Evolutionary conservation across 2,797 vertebrate species (phyloP).

Genomic region (Rhinophrynus dorsalis): DNA sequence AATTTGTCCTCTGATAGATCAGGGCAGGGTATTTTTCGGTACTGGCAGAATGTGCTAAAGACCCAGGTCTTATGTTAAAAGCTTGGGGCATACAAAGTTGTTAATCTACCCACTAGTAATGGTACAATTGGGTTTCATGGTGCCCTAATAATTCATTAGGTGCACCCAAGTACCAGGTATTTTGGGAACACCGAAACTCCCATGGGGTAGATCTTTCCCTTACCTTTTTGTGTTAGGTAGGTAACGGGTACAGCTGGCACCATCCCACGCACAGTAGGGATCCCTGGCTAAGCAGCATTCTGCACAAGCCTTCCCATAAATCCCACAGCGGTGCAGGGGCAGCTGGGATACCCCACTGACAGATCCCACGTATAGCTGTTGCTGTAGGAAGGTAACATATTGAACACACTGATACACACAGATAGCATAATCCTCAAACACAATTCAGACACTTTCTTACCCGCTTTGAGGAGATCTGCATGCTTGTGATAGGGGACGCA

Average conservation of each 20-base stretch:
- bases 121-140: too few relatives aligned
- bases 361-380: conserved; percentile 90
- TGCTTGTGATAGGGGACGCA: conserved; percentile 82
- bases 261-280: conserved; percentile 93
- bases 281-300: conserved; percentile 93
- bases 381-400: conserved; percentile 65
- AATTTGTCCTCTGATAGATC: too few relatives aligned
- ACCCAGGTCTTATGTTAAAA: too few relatives aligned
- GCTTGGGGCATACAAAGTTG: too few relatives aligned
- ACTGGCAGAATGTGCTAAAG: too few relatives aligned
- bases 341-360: conserved; percentile 82
- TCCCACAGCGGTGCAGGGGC: conserved; percentile 83
- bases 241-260: conserved; percentile 84
- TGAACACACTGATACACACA: not conserved
- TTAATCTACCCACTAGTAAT: too few relatives aligned
- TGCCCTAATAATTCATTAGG: too few relatives aligned
- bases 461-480: conserved; percentile 95
- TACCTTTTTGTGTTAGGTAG: conserved; percentile 90
- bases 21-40: too few relatives aligned
- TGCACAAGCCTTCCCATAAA: conserved; percentile 87
- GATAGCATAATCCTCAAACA: not conserved
- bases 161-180: too few relatives aligned
- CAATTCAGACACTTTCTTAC: conserved; percentile 64
- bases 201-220: too few relatives aligned
- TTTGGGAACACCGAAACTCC: too few relatives aligned